Evolutionary conservation across 2,888 invertebrate species (phyloP), one percentile per base, ranked within the genome.

Genomic region (Drosophila meridionalis): DNA sequence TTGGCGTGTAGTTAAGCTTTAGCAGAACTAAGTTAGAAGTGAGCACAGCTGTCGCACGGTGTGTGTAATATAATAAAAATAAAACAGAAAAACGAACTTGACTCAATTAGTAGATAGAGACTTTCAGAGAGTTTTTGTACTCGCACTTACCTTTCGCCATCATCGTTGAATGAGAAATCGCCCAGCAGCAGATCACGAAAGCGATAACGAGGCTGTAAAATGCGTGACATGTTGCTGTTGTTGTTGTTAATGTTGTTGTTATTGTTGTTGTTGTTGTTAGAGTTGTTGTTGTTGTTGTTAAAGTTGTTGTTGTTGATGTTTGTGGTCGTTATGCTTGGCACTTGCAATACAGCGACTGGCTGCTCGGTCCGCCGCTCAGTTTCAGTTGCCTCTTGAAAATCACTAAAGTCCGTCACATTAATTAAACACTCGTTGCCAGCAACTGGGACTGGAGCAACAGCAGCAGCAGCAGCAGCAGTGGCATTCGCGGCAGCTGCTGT

Each of bases 131-230:
- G 48, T 8, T 32, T 48, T n/a, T 28, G 47, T 42, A n/a, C 32
- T n/a, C 48, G 28, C 55, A 92, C 94, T 94, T 92, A 96, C 97
- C 96, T 96, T 94, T 96, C 96, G 52, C 96, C 96, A 87, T 96
- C 96, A 91, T 96, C 96, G 90, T 95, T 95, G 93, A 96, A 95
- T 20, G 96, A 95, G 92, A 95, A 96, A 93, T 97, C 97, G 53
- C 96, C 96, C 86, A 96, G 94, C 86, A 97, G 95, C 81, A 97
- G 94, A 93, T 97, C 96, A 76, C 96, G 94, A 89, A 97, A 95
- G 62, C 96, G 94, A 93, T 96, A 97, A 77, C 96, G 93, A 52
- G 96, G 96, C 52, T 96, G 91, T 83, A 92, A 90, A 86, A 93
- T 92, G 87, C 86, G 92, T 69, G 87, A 83, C 70, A 83, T 79